These are phyloP conservation scores for Eptesicus fuscus DNA, from an alignment of 2,113 vertebrate genomes.

Conservation along the genomic window DNA sequence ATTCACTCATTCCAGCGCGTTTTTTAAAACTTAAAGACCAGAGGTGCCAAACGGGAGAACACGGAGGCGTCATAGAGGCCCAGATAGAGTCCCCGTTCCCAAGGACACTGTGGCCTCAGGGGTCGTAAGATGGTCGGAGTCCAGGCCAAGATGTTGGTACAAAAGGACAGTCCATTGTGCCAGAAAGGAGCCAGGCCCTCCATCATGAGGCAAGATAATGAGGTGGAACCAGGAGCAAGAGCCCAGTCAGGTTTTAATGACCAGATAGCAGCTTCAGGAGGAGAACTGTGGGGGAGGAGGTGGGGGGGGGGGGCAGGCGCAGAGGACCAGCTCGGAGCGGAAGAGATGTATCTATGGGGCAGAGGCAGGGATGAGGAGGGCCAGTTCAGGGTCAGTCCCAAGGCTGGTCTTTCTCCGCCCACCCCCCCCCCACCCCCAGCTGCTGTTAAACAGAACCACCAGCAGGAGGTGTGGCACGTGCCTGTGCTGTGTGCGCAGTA, in stretches of 20 bases:
- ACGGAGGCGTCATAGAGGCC: neutral
- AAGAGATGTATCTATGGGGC: neutral
- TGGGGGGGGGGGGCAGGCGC: rapidly evolving
- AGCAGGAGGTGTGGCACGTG: neutral
- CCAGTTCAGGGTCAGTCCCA: neutral
- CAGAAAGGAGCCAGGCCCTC: neutral
- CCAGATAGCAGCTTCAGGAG: neutral
- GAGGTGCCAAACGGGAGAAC: neutral
- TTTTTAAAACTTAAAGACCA: neutral
- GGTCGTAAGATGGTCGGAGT: neutral
- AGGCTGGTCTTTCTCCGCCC: rapidly evolving
- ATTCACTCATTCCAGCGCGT: neutral
- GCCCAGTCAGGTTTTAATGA: neutral
- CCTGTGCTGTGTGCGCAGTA: neutral
- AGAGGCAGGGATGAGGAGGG: neutral
- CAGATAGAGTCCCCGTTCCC: neutral
- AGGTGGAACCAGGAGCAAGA: neutral
- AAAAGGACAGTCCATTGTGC: neutral
- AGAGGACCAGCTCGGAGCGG: neutral
- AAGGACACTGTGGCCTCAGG: neutral
- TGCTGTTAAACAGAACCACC: neutral
- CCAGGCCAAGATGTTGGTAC: neutral
- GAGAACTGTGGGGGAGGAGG: rapidly evolving
- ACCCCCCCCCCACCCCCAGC: neutral
- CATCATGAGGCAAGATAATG: neutral